Base-by-base conservation (phyloP, 2,113 vertebrate species). In the Macquaria australasica region DNA sequence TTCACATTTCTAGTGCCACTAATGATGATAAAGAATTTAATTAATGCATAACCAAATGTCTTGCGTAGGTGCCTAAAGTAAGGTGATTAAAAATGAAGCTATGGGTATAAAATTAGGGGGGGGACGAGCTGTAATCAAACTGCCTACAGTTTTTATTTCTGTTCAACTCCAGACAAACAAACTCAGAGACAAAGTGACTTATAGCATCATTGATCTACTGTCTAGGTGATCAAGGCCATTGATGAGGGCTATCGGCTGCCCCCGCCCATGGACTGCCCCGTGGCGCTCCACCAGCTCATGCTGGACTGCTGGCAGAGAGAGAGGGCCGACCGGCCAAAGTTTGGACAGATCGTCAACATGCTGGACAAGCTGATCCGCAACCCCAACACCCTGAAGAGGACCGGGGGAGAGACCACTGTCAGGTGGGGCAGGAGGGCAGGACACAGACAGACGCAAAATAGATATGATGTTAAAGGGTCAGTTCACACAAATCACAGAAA, bases 311-410 rank as follows among this genome's bases (percentile, higher is more conserved):
- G 98, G 98, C 98, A 99, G 96, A 97, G 98, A 88, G 98, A 99
- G 77, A 95, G 98, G 50, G 97, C 97, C 0, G 98, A 98, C 94
- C 96, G 98, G 84, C 98, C 98, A 34, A 99, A 98, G 85, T 99
- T 99, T 76, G 97, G 97, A 85, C 98, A 99, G 96, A 99, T 99
- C 2, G 98, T 99, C 95, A 99, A 98, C 97, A 99, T 99, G 97
- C 94, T 99, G 94, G 98, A 99, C 96, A 99, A 99, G 93, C 97
- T 99, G 86, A 99, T 99, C 94, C 97, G 98, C 78, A 99, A 99
- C 87, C 98, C 98, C 73, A 98, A 97, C 95, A 98, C 97, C 77
- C 95, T 99, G 91, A 99, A 99, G 96, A 97, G 97, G 94, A 99
- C 97, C 0, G 98, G 98, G 56, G 96, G 96, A 0, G 97, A 99